Percentiles rank a stretch among this genome's conserved stretches.
Evolutionary conservation across 2,888 invertebrate species (phyloP).

Genomic region (Stenoptilia bipunctidactyla): DNA sequence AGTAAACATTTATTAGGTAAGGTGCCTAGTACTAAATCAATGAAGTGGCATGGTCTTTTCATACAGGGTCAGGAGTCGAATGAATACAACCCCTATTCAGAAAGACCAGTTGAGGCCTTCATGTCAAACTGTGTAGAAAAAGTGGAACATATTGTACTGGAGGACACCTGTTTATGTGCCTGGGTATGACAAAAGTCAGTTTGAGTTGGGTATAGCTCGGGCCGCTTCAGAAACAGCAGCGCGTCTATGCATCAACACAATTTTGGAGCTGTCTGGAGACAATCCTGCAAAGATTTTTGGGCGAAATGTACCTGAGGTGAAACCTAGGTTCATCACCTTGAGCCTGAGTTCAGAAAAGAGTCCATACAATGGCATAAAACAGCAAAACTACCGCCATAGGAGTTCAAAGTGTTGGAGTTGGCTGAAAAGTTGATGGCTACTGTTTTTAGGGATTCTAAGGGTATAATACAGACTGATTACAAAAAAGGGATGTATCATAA

Average conservation of each 20-base stretch:
- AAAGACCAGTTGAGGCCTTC: constrained; percentile 12
- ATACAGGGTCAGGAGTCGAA: constrained; percentile 9
- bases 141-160: constrained; percentile 10
- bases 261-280: background rate
- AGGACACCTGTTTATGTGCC: constrained; percentile 5
- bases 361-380: constrained; percentile 14
- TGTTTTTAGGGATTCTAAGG: constrained; percentile 9
- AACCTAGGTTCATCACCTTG: background rate
- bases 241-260: background rate
- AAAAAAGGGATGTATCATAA: constrained; percentile 9
- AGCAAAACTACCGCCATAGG: constrained; percentile 12
- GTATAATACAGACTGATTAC: constrained; percentile 11
- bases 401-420: constrained; percentile 9
- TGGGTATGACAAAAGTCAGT: constrained; percentile 6
- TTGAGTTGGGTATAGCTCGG: background rate
- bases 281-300: background rate
- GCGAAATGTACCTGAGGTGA: background rate
- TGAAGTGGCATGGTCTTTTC: constrained; percentile 10
- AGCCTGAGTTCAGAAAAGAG: constrained; percentile 1
- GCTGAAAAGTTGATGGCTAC: constrained; percentile 7
- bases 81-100: constrained; percentile 9
- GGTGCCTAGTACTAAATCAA: constrained; percentile 4
- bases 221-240: background rate
- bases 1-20: constrained; percentile 10
- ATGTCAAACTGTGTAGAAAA: constrained; percentile 7